Evolutionary conservation across 2,113 vertebrate species (phyloP).

Genomic region (Bettongia penicillata): DNA sequence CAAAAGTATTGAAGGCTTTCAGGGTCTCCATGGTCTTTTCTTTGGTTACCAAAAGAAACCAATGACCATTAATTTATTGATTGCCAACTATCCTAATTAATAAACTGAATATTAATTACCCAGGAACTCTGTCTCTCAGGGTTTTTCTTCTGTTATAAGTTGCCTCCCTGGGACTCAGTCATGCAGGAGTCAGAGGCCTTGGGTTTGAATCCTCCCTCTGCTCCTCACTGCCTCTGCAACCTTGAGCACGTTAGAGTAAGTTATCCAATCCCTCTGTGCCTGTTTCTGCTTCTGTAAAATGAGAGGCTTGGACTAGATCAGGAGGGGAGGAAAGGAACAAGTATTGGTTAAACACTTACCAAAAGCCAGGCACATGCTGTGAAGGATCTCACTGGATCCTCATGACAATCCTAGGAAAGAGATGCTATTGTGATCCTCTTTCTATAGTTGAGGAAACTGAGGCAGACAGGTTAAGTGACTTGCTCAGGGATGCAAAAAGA

Average conservation of each 20-base stretch:
- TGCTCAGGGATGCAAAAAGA: not conserved
- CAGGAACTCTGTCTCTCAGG: too few relatives aligned
- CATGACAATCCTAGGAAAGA: not conserved
- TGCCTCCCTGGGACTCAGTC: not conserved
- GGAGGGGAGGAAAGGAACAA: not conserved
- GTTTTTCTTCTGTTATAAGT: not conserved
- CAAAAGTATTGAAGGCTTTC: too few relatives aligned
- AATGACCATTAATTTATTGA: too few relatives aligned
- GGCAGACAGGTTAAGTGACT: not conserved
- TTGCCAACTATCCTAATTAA: too few relatives aligned
- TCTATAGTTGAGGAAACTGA: too few relatives aligned
- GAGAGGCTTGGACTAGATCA: not conserved
- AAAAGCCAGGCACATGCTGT: not conserved
- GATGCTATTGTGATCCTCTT: too few relatives aligned
- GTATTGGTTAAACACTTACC: not conserved
- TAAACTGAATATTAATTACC: too few relatives aligned
- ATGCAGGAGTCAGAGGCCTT: not conserved
- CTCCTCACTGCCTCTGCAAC: not conserved
- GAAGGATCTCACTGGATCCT: not conserved
- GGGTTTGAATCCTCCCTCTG: not conserved
- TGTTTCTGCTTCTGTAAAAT: not conserved
- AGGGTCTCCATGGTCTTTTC: too few relatives aligned
- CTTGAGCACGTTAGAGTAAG: not conserved
- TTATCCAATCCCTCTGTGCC: not conserved
- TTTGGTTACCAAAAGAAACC: too few relatives aligned